Evolutionary conservation across 2,797 vertebrate species (phyloP).

Genomic region (Pelobates cultripes): DNA sequence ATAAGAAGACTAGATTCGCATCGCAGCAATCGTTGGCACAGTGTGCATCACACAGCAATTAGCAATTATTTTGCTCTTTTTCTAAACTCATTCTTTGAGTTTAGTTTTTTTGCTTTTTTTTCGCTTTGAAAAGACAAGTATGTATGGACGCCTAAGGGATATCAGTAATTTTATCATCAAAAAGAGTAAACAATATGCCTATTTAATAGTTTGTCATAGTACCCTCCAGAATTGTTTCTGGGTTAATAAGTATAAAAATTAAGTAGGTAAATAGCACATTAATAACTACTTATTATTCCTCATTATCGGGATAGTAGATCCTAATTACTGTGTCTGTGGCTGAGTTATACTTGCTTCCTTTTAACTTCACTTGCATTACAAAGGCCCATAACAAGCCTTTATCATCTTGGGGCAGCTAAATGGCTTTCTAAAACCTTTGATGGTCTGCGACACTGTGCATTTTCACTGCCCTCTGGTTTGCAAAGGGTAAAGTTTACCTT

Average conservation of each 20-base stretch:
- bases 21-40: too few species aligned
- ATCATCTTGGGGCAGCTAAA: too few species aligned
- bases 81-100: not conserved
- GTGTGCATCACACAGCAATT: too few species aligned
- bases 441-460: too few species aligned
- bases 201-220: not conserved
- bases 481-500: too few species aligned
- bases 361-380: too few species aligned
- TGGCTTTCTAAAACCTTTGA: too few species aligned
- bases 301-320: not conserved
- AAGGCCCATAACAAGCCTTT: too few species aligned
- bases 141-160: constrained; percentile 20
- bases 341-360: too few species aligned
- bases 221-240: not conserved
- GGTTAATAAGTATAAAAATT: not conserved
- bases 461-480: too few species aligned
- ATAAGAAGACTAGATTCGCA: too few species aligned
- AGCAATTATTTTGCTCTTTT: too few species aligned
- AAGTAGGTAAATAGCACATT: not conserved
- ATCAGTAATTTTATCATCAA: constrained; percentile 7
- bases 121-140: constrained; percentile 5
- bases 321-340: not conserved
- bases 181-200: constrained; percentile 4
- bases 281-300: not conserved
- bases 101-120: not conserved